Base-by-base conservation (phyloP, 1,140 invertebrate genomes). In the Drosophila equinoxialis region DNA sequence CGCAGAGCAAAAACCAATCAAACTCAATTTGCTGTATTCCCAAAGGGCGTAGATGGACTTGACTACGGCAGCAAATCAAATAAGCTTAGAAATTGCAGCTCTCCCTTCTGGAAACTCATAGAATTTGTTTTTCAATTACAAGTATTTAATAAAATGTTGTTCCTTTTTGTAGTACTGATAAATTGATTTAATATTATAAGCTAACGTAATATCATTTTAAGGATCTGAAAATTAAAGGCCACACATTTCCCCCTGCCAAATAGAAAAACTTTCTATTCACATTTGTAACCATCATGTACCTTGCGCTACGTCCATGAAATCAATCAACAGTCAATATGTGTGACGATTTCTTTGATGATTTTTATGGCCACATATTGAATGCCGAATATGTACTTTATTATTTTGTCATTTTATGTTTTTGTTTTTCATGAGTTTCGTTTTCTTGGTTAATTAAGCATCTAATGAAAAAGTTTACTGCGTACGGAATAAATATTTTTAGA, bases 281-380 rank as follows among this genome's bases (percentile, higher is more conserved):
- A 77, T 77, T 84, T 83, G 66, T 72, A 51, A 71, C 63, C 62
- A 65, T 69, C 73, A 65, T 69, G 69, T 84, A 66, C 66, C 80
- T 41, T 45, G 33, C 54, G 39, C 66, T 65, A 42, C 75, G 66
- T 72, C 71, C 81, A 68, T 82, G 80, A 73, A 72, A 68, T 75
- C 51, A 75, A 75, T 63, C 37, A 48, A 33, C 17, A 41, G 17
- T 63, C 45, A 13, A 8, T 33, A 45, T 67, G 73, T 66, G 63
- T 74, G 71, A 75, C 58, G 71, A 55, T 75, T 75, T 75, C 73
- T 75, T 75, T 75, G 65, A 68, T 73, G 72, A 48, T 75, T 75
- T 69, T 55, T 66, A 55, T 70, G 35, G 17, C 17, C 58, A 60
- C 69, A 41, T 26, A 39, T 45, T 39, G 35, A 23, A 60, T 60